These are phyloP conservation scores for Crenichthys baileyi DNA, from an alignment of 2,797 vertebrate species.

Conservation along the genomic window DNA sequence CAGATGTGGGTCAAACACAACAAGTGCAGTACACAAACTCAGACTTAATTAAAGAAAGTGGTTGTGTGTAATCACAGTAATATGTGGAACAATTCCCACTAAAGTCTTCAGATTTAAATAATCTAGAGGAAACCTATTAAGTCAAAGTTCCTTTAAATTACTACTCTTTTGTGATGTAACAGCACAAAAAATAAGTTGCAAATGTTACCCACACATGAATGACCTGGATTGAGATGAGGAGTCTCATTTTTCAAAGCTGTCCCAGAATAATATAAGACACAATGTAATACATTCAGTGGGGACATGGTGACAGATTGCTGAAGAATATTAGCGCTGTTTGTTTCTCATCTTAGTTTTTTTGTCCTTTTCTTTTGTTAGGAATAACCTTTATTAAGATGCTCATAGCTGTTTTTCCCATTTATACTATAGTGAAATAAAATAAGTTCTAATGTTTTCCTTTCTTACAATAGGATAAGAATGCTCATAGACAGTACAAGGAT, in stretches of 20 bases:
- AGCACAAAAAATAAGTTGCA: neutral
- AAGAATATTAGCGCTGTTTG: constrained; percentile 9
- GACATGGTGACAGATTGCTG: neutral
- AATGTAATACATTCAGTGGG: neutral
- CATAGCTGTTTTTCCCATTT: too few species aligned
- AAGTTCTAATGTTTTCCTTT: too few species aligned
- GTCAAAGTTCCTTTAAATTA: neutral
- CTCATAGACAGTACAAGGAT: too few species aligned
- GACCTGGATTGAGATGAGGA: neutral
- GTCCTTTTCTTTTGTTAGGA: too few species aligned
- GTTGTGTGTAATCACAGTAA: neutral
- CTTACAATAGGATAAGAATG: too few species aligned
- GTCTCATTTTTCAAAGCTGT: neutral
- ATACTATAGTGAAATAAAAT: too few species aligned
- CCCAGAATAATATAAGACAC: neutral
- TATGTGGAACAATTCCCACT: neutral
- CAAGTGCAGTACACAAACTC: neutral
- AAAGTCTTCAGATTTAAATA: neutral
- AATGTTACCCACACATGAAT: neutral
- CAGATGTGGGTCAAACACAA: constrained; percentile 30
- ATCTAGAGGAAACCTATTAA: too few species aligned
- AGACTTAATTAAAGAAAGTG: neutral
- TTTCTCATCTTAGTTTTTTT: constrained; percentile 23
- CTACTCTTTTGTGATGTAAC: neutral
- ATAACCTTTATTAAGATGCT: too few species aligned